phyloP scores from a whole-genome alignment of 2,888 invertebrate genomes.

The Agrotis puta region DNA sequence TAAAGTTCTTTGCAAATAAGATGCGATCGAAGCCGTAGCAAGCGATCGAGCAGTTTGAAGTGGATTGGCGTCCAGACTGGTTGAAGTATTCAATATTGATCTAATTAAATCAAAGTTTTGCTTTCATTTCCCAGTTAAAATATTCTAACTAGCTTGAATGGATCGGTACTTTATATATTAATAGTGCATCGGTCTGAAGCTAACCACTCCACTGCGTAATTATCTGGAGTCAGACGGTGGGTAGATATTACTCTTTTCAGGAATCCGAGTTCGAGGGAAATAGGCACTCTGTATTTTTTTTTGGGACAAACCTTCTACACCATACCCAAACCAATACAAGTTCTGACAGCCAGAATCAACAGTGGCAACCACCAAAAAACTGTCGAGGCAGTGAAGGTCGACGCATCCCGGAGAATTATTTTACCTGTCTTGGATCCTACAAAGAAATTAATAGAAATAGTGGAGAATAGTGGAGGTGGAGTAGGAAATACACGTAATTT shows the following conservation, averaged over 20 bases:
- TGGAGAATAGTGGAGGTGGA: too few relatives aligned
- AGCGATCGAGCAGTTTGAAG: not conserved
- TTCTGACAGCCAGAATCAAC: too few relatives aligned
- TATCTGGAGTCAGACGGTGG: not conserved
- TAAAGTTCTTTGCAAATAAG: slow-evolving; percentile 4
- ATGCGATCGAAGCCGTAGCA: not conserved
- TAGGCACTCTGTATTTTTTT: not conserved
- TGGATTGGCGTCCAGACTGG: not conserved
- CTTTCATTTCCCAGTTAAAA: not conserved
- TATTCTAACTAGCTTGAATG: not conserved
- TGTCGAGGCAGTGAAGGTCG: too few relatives aligned
- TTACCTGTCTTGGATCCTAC: too few relatives aligned
- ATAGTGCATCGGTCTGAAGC: not conserved
- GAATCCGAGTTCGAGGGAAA: not conserved
- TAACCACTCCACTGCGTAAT: not conserved
- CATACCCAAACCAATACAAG: too few relatives aligned
- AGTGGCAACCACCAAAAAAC: too few relatives aligned
- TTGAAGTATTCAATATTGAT: not conserved
- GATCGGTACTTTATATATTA: not conserved
- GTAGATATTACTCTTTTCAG: not conserved
- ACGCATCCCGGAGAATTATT: too few relatives aligned
- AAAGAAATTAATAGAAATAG: too few relatives aligned
- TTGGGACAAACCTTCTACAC: too few relatives aligned
- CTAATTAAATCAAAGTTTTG: not conserved
- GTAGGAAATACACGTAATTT: too few relatives aligned